These are phyloP conservation scores for Heliconius charithonia DNA, from an alignment of 2,888 invertebrate genomes.

Conservation along the genomic window DNA sequence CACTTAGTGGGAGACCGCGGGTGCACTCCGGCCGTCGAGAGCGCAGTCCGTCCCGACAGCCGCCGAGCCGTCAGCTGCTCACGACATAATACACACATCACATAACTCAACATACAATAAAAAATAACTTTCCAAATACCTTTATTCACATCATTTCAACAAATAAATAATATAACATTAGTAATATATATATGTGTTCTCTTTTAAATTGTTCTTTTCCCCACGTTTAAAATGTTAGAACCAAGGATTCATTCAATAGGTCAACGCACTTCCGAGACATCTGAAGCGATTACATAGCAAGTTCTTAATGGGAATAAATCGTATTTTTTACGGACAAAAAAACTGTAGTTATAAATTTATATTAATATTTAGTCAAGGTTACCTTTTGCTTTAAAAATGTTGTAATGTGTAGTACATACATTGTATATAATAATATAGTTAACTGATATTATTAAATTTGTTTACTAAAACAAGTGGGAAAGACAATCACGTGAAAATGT, in stretches of 20 bases:
- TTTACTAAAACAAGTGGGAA: constrained; percentile 14
- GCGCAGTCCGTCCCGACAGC: constrained; percentile 56
- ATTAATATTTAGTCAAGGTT: constrained; percentile 21
- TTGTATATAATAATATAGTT: neutral
- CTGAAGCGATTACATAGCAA: constrained; percentile 73
- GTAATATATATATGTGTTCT: neutral
- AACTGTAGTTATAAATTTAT: neutral
- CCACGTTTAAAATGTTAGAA: constrained; percentile 44
- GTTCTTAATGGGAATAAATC: constrained; percentile 65
- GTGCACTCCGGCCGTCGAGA: constrained; percentile 59
- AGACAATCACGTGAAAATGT: constrained; percentile 15
- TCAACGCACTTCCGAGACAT: constrained; percentile 82
- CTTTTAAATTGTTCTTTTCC: neutral
- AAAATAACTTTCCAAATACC: constrained; percentile 4
- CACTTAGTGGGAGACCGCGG: constrained; percentile 81
- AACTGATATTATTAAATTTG: constrained; percentile 18
- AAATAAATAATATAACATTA: neutral
- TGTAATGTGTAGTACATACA: neutral
- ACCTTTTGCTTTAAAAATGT: constrained; percentile 10
- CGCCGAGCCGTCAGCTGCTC: constrained; percentile 73
- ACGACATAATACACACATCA: constrained; percentile 45
- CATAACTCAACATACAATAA: neutral
- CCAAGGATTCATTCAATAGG: constrained; percentile 76
- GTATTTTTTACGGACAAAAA: constrained; percentile 20
- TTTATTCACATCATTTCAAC: neutral